These are phyloP conservation scores for Nyctereutes procyonoides DNA, from an alignment of 2,113 vertebrate genomes.

Conservation along the genomic window DNA sequence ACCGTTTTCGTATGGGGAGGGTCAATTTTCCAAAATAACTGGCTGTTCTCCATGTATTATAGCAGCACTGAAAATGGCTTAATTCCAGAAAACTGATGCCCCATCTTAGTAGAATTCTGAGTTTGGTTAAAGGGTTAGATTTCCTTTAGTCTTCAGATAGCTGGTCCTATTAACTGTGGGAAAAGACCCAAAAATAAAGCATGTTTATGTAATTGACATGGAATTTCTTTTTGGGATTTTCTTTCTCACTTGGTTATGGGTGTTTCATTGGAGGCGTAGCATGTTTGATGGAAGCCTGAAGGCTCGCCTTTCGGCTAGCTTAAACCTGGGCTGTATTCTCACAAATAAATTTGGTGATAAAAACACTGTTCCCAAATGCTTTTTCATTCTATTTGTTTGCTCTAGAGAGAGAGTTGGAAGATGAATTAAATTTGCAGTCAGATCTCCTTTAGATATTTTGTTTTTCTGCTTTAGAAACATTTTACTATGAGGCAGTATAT, in stretches of 20 bases:
- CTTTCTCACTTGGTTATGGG: neutral
- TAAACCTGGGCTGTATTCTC: neutral
- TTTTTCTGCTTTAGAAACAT: neutral
- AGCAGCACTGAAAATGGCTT: neutral
- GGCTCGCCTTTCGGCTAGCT: neutral
- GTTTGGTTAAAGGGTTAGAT: neutral
- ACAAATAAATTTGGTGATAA: neutral
- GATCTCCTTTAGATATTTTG: neutral
- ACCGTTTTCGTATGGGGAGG: neutral
- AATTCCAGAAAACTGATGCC: neutral
- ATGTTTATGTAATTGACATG: neutral
- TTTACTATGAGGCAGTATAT: neutral
- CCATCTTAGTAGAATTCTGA: neutral
- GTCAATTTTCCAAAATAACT: neutral
- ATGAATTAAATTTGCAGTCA: neutral
- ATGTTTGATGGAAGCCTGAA: neutral
- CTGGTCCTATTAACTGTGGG: neutral
- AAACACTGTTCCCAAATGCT: neutral
- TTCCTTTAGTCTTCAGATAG: neutral
- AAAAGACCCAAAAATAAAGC: neutral
- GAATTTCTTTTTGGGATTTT: neutral
- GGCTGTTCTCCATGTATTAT: neutral
- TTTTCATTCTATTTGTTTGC: neutral
- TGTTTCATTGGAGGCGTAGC: neutral
- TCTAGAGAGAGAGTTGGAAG: neutral